phyloP scores from a whole-genome alignment of 2,113 vertebrate genomes.

The Brachypteracias leptosomus region DNA sequence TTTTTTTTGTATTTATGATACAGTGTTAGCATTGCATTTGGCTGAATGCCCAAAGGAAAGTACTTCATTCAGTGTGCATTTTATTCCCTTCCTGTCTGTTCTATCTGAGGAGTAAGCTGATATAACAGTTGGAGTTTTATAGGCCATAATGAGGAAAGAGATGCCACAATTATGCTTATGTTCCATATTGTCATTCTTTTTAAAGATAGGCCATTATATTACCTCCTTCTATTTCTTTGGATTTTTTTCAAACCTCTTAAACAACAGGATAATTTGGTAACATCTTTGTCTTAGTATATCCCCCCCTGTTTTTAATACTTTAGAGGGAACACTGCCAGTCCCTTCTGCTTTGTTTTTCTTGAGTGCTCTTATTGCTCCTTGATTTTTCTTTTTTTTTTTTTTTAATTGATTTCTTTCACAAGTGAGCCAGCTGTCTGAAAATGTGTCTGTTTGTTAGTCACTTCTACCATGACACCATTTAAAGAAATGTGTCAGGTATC shows the following conservation, averaged over 20 bases:
- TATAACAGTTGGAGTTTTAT: constrained; percentile 28
- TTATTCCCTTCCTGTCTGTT: not conserved
- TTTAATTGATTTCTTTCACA: not conserved
- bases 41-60: not conserved
- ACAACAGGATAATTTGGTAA: not conserved
- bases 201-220: not conserved
- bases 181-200: not conserved
- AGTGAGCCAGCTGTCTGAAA: not conserved
- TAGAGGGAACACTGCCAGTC: not conserved
- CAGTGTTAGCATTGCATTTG: not conserved
- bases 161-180: not conserved
- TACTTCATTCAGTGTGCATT: not conserved
- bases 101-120: not conserved
- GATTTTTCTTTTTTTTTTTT: not conserved
- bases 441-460: not conserved
- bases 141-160: not conserved
- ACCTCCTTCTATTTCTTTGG: not conserved
- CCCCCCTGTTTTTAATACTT: not conserved
- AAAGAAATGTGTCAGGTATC: not conserved
- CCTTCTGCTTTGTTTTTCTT: not conserved
- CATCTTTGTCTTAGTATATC: not conserved
- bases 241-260: not conserved
- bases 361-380: not conserved
- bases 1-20: not conserved
- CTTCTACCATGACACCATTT: not conserved